These are phyloP conservation scores for Cercopithecus petaurista DNA, from an alignment of 2,797 vertebrate genomes.

Conservation along the genomic window DNA sequence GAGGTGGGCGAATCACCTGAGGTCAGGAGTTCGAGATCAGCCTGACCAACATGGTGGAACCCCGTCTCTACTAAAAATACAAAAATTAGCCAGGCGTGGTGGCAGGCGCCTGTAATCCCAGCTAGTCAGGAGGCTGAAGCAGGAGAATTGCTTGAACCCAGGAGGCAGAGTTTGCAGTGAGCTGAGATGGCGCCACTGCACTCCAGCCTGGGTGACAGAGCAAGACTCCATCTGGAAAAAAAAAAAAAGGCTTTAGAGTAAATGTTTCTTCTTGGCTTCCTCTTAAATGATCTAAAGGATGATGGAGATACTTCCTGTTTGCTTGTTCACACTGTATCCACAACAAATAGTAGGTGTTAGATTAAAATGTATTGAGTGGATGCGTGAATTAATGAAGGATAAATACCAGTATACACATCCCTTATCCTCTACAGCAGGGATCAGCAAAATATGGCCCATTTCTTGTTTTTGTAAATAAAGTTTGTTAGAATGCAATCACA, in stretches of 20 bases:
- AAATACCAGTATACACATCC: not conserved
- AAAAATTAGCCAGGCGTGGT: too few relatives aligned
- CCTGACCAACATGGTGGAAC: too few relatives aligned
- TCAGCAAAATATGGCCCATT: not conserved
- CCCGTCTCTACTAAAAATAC: too few relatives aligned
- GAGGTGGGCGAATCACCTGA: too few relatives aligned
- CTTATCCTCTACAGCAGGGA: not conserved
- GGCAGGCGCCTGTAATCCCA: too few relatives aligned
- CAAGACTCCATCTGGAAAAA: too few relatives aligned
- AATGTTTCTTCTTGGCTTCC: not conserved
- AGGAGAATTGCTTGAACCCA: too few relatives aligned
- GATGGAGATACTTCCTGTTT: not conserved
- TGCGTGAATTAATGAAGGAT: not conserved
- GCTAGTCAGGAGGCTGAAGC: too few relatives aligned
- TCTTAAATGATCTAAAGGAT: not conserved
- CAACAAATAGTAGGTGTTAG: not conserved
- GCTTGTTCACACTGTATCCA: not conserved
- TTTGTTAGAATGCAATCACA: not conserved
- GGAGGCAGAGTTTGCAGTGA: too few relatives aligned
- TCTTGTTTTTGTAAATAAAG: not conserved
- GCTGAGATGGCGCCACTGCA: too few relatives aligned
- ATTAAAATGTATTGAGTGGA: not conserved
- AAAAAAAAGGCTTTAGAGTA: not conserved
- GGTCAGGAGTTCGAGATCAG: too few relatives aligned
- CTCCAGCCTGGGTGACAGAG: too few relatives aligned